phyloP scores from a whole-genome alignment of 2,888 invertebrate genomes.

The Dicranocentrus wangi region DNA sequence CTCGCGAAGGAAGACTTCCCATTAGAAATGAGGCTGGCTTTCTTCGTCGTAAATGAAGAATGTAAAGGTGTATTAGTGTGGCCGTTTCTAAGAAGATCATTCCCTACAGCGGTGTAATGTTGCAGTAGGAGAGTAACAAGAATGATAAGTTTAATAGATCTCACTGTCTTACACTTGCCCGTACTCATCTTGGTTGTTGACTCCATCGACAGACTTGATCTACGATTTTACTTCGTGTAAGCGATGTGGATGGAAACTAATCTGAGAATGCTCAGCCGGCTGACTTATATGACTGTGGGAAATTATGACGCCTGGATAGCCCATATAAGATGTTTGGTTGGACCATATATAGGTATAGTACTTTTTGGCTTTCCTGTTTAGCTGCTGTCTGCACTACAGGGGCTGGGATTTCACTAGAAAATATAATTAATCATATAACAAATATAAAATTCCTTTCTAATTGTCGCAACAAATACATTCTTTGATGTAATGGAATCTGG shows the following conservation, averaged over 20 bases:
- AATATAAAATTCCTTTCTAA: neutral
- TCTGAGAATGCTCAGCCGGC: neutral
- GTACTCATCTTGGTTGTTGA: neutral
- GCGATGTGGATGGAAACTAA: neutral
- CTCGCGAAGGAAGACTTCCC: slow-evolving; percentile 7
- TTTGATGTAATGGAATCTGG: neutral
- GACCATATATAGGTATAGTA: neutral
- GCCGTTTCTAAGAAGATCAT: neutral
- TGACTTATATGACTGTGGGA: neutral
- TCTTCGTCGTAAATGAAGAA: neutral
- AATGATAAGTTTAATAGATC: slow-evolving; percentile 12
- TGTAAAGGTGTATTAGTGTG: neutral
- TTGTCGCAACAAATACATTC: neutral
- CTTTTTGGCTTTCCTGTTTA: neutral
- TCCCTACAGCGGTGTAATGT: neutral
- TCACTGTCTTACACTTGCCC: neutral
- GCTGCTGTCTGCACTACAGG: neutral
- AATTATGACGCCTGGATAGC: neutral
- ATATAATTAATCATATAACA: neutral
- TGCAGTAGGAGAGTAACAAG: slow-evolving; percentile 9
- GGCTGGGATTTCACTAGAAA: neutral
- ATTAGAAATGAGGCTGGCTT: neutral
- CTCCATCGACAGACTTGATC: neutral
- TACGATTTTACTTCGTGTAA: neutral
- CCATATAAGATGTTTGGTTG: neutral